Percentiles rank a stretch among this genome's conserved stretches.
These are phyloP conservation scores for Campopleginae sp. DNA, from an alignment of 2,888 invertebrate species.

Conservation along the genomic window DNA sequence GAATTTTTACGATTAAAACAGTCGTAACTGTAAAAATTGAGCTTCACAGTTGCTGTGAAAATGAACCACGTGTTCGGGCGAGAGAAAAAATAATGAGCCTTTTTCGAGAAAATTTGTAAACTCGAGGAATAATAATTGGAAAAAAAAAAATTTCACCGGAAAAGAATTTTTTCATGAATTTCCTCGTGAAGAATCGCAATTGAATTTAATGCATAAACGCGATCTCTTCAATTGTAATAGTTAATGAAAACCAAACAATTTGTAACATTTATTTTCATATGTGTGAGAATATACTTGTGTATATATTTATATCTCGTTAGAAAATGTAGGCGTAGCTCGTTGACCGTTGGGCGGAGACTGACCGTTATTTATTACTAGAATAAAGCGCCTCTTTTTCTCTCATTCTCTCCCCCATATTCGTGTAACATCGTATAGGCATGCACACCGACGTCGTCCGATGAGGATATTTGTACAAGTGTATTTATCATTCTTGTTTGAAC, in stretches of 20 bases:
- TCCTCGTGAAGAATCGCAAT: neutral
- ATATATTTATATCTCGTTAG: slow-evolving; percentile 46
- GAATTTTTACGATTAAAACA: neutral
- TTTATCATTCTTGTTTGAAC: slow-evolving; percentile 29
- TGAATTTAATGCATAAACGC: neutral
- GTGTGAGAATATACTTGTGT: slow-evolving; percentile 16
- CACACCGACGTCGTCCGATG: neutral
- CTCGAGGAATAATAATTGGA: neutral
- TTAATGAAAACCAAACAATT: slow-evolving; percentile 37
- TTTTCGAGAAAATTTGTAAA: neutral
- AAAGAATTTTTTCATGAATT: neutral
- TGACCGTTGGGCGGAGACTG: slow-evolving; percentile 64
- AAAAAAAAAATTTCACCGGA: neutral
- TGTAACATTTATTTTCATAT: slow-evolving; percentile 10
- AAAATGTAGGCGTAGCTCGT: slow-evolving; percentile 69
- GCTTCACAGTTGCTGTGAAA: no score
- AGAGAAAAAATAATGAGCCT: neutral
- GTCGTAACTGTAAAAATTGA: neutral
- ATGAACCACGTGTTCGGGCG: no score
- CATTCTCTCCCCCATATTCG: slow-evolving; percentile 18
- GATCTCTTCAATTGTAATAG: slow-evolving; percentile 46
- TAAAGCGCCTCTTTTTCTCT: slow-evolving; percentile 43
- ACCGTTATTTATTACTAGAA: slow-evolving; percentile 68
- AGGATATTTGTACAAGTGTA: slow-evolving; percentile 39
- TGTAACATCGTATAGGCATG: neutral